phyloP scores from a whole-genome alignment of 1,140 invertebrate genomes.

The Trinorchestia longiramus region DNA sequence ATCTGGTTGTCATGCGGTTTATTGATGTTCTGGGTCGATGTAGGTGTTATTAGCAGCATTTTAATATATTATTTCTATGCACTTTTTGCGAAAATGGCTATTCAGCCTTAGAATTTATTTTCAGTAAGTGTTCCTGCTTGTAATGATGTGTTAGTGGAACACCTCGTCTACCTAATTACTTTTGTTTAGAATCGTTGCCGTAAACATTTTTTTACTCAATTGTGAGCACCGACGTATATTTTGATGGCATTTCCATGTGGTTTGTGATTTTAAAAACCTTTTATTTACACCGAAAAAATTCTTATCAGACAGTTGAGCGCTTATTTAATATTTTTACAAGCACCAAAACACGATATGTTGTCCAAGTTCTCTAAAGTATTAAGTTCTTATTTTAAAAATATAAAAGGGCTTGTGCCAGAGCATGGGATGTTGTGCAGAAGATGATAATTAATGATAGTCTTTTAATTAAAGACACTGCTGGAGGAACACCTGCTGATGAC shows the following conservation, averaged over 20 bases:
- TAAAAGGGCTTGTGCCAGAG: neutral
- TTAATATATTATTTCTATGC: neutral
- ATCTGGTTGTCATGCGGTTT: neutral
- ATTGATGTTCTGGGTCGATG: neutral
- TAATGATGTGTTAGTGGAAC: too few relatives aligned
- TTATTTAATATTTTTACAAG: neutral
- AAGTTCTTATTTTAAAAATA: neutral
- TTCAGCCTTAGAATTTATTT: neutral
- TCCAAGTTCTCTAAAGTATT: neutral
- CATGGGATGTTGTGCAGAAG: neutral
- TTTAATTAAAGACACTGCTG: neutral
- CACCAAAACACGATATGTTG: neutral
- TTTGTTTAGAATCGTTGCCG: too few relatives aligned
- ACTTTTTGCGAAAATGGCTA: neutral
- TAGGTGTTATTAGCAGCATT: neutral
- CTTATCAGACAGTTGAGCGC: neutral
- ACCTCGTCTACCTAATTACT: too few relatives aligned
- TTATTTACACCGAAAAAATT: neutral
- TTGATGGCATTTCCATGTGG: too few relatives aligned
- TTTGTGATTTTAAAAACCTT: too few relatives aligned
- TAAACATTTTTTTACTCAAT: too few relatives aligned
- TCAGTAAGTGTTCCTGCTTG: too few relatives aligned
- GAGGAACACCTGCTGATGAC: neutral
- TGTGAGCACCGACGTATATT: too few relatives aligned
- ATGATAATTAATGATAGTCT: too few relatives aligned